Evolutionary conservation across 2,888 invertebrate species (phyloP).

Genomic region (Eumerus sabulonum): DNA sequence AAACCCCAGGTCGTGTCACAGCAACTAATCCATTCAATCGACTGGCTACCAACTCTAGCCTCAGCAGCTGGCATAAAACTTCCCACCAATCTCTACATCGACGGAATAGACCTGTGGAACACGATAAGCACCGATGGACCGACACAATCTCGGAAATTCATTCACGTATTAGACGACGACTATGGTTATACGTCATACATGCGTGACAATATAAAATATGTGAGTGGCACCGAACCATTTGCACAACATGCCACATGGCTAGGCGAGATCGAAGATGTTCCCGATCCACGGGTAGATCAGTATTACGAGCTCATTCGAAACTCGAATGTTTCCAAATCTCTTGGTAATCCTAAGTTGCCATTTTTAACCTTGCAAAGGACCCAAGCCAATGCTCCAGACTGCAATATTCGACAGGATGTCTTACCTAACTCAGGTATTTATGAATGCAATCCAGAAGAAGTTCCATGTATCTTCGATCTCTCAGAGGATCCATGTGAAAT

Average conservation of each 20-base stretch:
- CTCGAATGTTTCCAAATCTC: slow-evolving; percentile 72
- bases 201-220: slow-evolving; percentile 73
- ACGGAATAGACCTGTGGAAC: slow-evolving; percentile 86
- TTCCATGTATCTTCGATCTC: slow-evolving; percentile 80
- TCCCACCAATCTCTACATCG: slow-evolving; percentile 78
- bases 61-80: slow-evolving; percentile 73
- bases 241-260: slow-evolving; percentile 75
- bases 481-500: slow-evolving; percentile 81
- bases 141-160: slow-evolving; percentile 71
- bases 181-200: slow-evolving; percentile 77
- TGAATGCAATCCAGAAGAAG: slow-evolving; percentile 74
- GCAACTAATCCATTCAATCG: slow-evolving; percentile 88
- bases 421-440: slow-evolving; percentile 54
- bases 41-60: slow-evolving; percentile 90
- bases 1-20: slow-evolving; percentile 81
- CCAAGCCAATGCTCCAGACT: slow-evolving; percentile 44
- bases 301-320: slow-evolving; percentile 73
- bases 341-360: no score
- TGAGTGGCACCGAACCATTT: slow-evolving; percentile 74
- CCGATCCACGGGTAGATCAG: slow-evolving; percentile 71
- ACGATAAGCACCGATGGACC: slow-evolving; percentile 80
- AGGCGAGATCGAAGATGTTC: slow-evolving; percentile 71
- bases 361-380: neutral
- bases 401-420: slow-evolving; percentile 3
- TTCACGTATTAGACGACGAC: slow-evolving; percentile 86